A percentile compares a stretch with the other conserved stretches of the same genome.
Conservation (phyloP, 2,888 invertebrate species). For the Noctua comes region DNA sequence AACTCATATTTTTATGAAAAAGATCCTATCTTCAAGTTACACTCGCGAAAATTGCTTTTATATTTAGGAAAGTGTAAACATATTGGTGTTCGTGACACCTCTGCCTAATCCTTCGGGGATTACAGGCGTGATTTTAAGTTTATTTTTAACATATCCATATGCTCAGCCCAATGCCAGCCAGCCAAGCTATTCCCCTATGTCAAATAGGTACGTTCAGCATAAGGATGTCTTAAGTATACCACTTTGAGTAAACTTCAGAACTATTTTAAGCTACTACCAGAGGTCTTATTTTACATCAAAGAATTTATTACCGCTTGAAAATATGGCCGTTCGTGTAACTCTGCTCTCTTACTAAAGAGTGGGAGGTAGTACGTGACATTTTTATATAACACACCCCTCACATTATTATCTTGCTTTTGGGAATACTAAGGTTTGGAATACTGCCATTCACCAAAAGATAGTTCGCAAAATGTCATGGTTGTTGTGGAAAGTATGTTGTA, state of each 20-base stretch:
- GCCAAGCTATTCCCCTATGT: not conserved
- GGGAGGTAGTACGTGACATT: conserved; percentile 75
- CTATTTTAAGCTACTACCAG: not conserved
- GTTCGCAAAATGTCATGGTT: conserved; percentile 38
- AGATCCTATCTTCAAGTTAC: too few relatives aligned
- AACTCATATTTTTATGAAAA: too few relatives aligned
- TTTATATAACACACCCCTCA: conserved; percentile 75
- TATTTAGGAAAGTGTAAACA: too few relatives aligned
- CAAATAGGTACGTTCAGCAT: not conserved
- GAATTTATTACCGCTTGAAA: conserved; percentile 48
- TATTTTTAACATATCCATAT: not conserved
- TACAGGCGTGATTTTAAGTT: not conserved
- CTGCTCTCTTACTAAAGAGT: conserved; percentile 27
- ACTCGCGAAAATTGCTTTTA: too few relatives aligned
- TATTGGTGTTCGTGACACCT: too few relatives aligned
- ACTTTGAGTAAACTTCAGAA: not conserved
- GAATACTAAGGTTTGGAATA: conserved; percentile 73
- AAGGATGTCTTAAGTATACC: not conserved
- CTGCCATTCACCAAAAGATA: conserved; percentile 71
- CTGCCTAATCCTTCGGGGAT: too few relatives aligned
- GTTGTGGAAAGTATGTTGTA: conserved; percentile 48
- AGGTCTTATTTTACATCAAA: conserved; percentile 23
- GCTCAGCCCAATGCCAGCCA: not conserved
- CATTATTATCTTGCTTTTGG: conserved; percentile 77
- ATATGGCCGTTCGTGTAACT: conserved; percentile 37